Conservation (phyloP, 2,888 invertebrate genomes). For the Cepaea hortensis region DNA sequence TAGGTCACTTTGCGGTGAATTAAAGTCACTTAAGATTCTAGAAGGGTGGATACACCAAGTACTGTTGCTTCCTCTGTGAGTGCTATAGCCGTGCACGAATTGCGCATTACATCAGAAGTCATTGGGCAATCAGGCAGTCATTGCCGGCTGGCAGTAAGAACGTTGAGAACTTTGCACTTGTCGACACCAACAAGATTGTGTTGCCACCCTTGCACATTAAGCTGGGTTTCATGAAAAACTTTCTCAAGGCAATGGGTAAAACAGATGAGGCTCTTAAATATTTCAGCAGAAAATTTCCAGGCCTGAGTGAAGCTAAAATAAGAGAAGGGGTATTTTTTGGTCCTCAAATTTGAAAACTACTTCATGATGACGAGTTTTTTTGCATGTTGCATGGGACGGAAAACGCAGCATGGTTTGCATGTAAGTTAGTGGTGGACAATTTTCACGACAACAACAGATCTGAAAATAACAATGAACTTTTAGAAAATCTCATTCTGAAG, state of each 20-base stretch:
- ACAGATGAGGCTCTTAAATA: neutral
- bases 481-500: too few relatives aligned
- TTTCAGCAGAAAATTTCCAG: neutral
- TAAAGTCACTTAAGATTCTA: too few relatives aligned
- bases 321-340: neutral
- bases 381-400: neutral
- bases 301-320: neutral
- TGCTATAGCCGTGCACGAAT: neutral
- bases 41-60: too few relatives aligned
- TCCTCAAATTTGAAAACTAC: neutral
- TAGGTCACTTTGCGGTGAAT: too few relatives aligned
- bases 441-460: too few relatives aligned
- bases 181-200: neutral
- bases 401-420: neutral
- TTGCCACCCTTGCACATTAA: neutral
- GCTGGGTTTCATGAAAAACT: constrained; percentile 2
- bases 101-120: neutral
- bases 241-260: neutral
- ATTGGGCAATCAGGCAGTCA: neutral
- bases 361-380: neutral
- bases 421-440: too few relatives aligned
- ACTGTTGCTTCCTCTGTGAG: too few relatives aligned
- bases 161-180: neutral
- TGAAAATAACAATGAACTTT: too few relatives aligned
- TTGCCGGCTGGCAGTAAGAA: neutral